These are phyloP conservation scores for Psittacus erithacus DNA, from an alignment of 2,113 vertebrate genomes.

Conservation along the genomic window DNA sequence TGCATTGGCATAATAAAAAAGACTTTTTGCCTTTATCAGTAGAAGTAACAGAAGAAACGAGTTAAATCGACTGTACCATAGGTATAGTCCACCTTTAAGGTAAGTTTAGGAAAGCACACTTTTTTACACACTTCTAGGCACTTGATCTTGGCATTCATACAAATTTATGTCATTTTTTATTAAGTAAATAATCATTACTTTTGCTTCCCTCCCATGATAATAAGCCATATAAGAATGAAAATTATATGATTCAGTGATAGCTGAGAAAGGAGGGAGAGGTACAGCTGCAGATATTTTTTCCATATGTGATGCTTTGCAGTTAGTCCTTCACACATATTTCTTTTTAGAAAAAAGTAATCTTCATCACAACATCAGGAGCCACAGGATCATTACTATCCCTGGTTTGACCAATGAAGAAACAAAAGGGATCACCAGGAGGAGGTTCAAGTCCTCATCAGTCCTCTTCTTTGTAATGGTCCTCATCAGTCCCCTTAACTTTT, in stretches of 20 bases:
- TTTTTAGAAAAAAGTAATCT: neutral
- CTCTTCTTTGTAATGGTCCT: neutral
- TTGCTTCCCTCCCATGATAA: neutral
- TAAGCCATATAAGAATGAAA: neutral
- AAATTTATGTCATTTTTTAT: neutral
- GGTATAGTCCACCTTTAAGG: neutral
- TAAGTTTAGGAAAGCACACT: neutral
- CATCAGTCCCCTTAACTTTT: neutral
- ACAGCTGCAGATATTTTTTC: neutral
- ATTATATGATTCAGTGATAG: neutral
- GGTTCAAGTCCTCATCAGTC: neutral
- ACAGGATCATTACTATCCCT: neutral
- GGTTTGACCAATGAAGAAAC: neutral
- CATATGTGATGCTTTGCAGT: neutral
- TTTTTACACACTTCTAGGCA: neutral
- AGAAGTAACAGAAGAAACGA: neutral
- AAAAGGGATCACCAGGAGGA: neutral
- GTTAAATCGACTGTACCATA: neutral
- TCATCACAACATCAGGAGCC: neutral
- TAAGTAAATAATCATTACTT: neutral
- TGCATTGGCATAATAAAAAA: conserved; percentile 1
- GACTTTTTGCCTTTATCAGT: neutral
- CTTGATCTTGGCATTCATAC: neutral
- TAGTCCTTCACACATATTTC: neutral
- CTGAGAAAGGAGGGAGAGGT: neutral